Evolutionary conservation across 2,797 vertebrate genomes (phyloP).

Genomic region (Paedocypris micromegethes): DNA sequence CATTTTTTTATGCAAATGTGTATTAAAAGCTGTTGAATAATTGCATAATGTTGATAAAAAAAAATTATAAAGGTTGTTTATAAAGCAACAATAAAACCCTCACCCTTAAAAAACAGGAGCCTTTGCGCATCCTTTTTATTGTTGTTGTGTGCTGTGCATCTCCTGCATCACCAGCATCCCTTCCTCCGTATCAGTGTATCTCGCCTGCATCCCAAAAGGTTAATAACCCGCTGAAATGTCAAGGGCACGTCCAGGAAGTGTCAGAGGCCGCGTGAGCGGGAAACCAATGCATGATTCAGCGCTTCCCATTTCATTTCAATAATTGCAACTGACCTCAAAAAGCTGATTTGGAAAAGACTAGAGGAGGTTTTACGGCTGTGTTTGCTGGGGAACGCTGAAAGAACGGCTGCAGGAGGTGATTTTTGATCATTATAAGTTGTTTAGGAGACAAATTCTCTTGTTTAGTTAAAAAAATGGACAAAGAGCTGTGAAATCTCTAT

Average conservation of each 20-base stretch:
- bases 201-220: conserved; percentile 61
- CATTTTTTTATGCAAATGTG: too few species aligned
- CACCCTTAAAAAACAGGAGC: too few species aligned
- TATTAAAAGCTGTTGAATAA: too few species aligned
- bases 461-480: too few species aligned
- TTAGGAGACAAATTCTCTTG: too few species aligned
- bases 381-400: background rate
- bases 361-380: conserved; percentile 14
- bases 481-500: too few species aligned
- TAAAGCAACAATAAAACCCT: too few species aligned
- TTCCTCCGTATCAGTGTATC: conserved; percentile 32
- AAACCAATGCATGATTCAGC: conserved; percentile 54
- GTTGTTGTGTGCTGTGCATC: background rate
- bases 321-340: conserved; percentile 58
- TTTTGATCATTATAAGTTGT: too few species aligned
- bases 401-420: too few species aligned
- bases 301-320: conserved; percentile 61
- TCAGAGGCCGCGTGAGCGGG: conserved; percentile 50
- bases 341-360: conserved; percentile 25
- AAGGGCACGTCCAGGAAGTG: conserved; percentile 61
- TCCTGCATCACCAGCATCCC: conserved; percentile 24
- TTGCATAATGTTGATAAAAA: too few species aligned
- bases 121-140: too few species aligned
- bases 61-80: too few species aligned
- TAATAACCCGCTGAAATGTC: conserved; percentile 70